These are phyloP conservation scores for Chymomyza procnemis DNA, from an alignment of 2,888 invertebrate genomes.

Conservation along the genomic window DNA sequence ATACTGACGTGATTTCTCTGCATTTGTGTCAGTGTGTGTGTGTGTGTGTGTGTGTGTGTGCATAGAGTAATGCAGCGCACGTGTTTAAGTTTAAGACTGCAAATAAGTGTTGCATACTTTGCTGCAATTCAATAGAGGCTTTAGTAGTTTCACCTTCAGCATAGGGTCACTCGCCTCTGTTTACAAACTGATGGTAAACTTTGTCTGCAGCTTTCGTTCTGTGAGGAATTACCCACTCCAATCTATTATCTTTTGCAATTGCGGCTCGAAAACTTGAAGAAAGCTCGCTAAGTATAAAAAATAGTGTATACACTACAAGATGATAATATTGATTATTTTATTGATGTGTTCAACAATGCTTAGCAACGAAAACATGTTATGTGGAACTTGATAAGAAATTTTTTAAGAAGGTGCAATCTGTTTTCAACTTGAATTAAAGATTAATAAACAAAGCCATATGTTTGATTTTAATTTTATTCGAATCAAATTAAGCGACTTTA, in stretches of 20 bases:
- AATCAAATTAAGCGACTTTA: too few species aligned
- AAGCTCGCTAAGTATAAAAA: too few species aligned
- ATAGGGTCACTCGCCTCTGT: background rate
- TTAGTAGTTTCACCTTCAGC: background rate
- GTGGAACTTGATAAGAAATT: too few species aligned
- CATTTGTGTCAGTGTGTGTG: background rate
- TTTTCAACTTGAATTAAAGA: too few species aligned
- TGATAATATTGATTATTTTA: too few species aligned
- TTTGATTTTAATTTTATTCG: too few species aligned
- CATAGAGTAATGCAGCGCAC: background rate
- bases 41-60: background rate
- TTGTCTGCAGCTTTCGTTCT: background rate
- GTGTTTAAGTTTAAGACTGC: background rate
- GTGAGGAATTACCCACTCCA: background rate
- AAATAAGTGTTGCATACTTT: slow-evolving; percentile 1
- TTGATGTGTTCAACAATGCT: too few species aligned
- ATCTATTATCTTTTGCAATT: background rate
- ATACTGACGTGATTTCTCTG: slow-evolving; percentile 65
- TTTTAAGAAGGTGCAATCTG: background rate
- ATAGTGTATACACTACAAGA: too few species aligned
- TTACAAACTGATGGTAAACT: background rate
- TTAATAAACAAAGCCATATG: too few species aligned
- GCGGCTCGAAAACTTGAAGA: background rate
- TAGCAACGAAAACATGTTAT: too few species aligned
- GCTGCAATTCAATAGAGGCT: background rate